Conservation (phyloP, 2,113 vertebrate species). For the Carollia perspicillata region DNA sequence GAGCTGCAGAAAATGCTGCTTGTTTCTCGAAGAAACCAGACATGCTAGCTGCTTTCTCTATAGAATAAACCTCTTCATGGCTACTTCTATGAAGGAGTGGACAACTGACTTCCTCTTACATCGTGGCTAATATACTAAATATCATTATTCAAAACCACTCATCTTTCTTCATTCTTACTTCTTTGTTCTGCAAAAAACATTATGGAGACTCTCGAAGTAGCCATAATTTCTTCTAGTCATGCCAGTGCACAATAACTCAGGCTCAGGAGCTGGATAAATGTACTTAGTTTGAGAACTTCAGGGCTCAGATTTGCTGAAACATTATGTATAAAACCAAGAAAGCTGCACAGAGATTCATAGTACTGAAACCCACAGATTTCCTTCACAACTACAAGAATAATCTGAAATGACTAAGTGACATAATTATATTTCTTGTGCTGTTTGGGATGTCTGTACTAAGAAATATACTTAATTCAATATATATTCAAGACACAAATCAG, state of each 20-base stretch:
- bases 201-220: not conserved
- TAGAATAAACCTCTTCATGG: not conserved
- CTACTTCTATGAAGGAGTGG: not conserved
- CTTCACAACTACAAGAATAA: not conserved
- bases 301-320: not conserved
- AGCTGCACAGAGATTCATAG: not conserved
- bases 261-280: not conserved
- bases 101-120: not conserved
- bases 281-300: constrained; percentile 17
- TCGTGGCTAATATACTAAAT: constrained; percentile 3
- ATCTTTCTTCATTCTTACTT: not conserved
- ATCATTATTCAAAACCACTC: not conserved
- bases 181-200: constrained; percentile 15
- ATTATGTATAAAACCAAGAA: not conserved
- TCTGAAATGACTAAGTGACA: constrained; percentile 6
- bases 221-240: not conserved
- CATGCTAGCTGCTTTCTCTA: not conserved
- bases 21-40: not conserved
- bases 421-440: not conserved
- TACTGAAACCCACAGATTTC: not conserved
- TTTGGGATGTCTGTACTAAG: not conserved
- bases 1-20: not conserved
- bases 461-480: not conserved
- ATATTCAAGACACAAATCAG: not conserved
- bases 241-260: not conserved